phyloP scores from a whole-genome alignment of 2,888 invertebrate species.

The Parnassius smintheus region DNA sequence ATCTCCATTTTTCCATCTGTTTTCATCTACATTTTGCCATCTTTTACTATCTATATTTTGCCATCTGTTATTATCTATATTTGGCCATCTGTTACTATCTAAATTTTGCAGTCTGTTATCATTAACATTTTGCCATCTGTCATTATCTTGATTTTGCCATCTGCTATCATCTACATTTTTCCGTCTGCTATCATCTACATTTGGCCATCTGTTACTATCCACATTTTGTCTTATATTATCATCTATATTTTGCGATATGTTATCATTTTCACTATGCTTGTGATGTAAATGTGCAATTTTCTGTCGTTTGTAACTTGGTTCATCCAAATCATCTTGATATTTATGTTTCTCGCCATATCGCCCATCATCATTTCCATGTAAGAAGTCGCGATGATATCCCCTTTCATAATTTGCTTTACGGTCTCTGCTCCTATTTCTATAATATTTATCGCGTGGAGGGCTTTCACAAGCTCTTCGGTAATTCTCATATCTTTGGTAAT shows the following conservation, averaged over 20 bases:
- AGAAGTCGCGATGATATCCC: conserved; percentile 37
- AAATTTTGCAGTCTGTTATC: conserved; percentile 19
- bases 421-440: conserved; percentile 38
- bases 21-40: conserved; percentile 23
- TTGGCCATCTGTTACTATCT: too few relatives aligned
- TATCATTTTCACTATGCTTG: conserved; percentile 8
- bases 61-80: conserved; percentile 4
- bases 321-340: conserved; percentile 45
- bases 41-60: conserved; percentile 19
- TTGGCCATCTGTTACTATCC: conserved; percentile 17
- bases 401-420: conserved; percentile 36
- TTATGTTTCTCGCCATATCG: conserved; percentile 46
- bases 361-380: conserved; percentile 36
- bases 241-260: conserved; percentile 19
- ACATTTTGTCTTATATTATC: conserved; percentile 24
- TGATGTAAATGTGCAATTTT: conserved; percentile 37
- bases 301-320: conserved; percentile 48
- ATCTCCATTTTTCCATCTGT: conserved; percentile 26
- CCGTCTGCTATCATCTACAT: conserved; percentile 17
- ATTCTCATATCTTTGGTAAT: conserved; percentile 38
- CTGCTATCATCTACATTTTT: conserved; percentile 23
- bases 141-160: conserved; percentile 17
- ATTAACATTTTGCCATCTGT: conserved; percentile 24
- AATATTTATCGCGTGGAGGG: conserved; percentile 47
- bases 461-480: conserved; percentile 45